Evolutionary conservation across 2,113 vertebrate genomes (phyloP).

Genomic region (Agapornis roseicollis): DNA sequence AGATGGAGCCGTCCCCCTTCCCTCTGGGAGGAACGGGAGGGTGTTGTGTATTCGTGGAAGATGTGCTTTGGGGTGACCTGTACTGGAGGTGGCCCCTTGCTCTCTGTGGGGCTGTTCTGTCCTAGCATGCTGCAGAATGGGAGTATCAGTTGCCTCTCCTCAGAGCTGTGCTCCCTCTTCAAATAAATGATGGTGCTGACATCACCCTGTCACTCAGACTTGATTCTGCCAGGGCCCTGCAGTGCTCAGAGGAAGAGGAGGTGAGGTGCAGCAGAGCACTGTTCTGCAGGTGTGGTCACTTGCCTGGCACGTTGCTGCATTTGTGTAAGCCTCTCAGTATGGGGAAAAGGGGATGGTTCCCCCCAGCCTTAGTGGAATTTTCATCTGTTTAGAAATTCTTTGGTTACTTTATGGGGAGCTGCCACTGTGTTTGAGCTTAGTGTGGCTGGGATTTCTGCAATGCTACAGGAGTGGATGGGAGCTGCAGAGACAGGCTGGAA

Average conservation of each 20-base stretch:
- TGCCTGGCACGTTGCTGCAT: background rate
- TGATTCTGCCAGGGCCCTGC: background rate
- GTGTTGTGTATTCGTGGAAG: background rate
- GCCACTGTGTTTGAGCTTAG: background rate
- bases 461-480: background rate
- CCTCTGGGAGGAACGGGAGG: background rate
- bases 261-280: background rate
- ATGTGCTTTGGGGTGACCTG: background rate
- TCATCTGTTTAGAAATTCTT: background rate
- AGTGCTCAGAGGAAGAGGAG: fast-evolving
- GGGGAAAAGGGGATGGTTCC: too few relatives aligned
- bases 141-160: background rate
- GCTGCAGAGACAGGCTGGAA: background rate
- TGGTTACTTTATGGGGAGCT: background rate
- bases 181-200: constrained; percentile 53
- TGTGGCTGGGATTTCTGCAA: background rate
- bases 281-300: fast-evolving
- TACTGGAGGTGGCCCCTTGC: background rate
- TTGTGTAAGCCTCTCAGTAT: background rate
- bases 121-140: background rate
- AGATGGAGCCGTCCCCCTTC: background rate
- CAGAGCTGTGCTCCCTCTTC: background rate
- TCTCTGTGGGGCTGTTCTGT: background rate
- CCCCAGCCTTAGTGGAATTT: fast-evolving
- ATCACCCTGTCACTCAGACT: background rate